These are phyloP conservation scores for Potamilus streckersoni DNA, from an alignment of 1,140 invertebrate genomes.

Conservation along the genomic window DNA sequence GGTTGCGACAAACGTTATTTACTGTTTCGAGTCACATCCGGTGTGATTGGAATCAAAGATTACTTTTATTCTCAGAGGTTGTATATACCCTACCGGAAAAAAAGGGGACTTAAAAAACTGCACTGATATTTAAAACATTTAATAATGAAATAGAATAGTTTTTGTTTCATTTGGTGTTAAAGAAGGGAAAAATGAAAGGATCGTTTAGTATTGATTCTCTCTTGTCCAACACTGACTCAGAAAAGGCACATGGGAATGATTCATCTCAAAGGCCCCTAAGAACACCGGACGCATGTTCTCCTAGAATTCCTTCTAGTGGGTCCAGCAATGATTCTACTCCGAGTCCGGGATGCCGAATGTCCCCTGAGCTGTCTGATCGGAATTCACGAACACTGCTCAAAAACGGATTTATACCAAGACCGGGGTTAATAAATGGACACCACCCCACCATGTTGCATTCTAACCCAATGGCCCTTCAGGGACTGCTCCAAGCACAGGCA, in stretches of 20 bases:
- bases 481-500: slow-evolving; percentile 38
- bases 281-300: slow-evolving; percentile 18
- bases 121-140: background rate
- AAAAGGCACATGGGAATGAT: slow-evolving; percentile 3
- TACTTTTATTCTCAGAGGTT: background rate
- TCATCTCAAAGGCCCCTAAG: slow-evolving; percentile 14
- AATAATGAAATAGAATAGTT: background rate
- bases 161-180: background rate
- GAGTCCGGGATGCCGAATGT: slow-evolving; percentile 53
- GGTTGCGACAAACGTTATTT: slow-evolving; percentile 18
- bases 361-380: slow-evolving; percentile 27
- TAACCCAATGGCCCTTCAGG: slow-evolving; percentile 31
- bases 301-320: slow-evolving; percentile 43
- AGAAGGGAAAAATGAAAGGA: slow-evolving; percentile 25
- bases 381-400: slow-evolving; percentile 21
- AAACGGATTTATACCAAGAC: slow-evolving; percentile 52
- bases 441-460: slow-evolving; percentile 45
- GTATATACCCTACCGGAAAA: no score
- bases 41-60: slow-evolving; percentile 5
- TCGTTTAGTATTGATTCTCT: slow-evolving; percentile 63
- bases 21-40: slow-evolving; percentile 1
- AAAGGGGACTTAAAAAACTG: background rate
- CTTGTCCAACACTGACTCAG: slow-evolving; percentile 40
- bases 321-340: slow-evolving; percentile 44
- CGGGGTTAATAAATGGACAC: slow-evolving; percentile 54